phyloP scores from a whole-genome alignment of 2,888 invertebrate species.

The Pegoplata infirma region DNA sequence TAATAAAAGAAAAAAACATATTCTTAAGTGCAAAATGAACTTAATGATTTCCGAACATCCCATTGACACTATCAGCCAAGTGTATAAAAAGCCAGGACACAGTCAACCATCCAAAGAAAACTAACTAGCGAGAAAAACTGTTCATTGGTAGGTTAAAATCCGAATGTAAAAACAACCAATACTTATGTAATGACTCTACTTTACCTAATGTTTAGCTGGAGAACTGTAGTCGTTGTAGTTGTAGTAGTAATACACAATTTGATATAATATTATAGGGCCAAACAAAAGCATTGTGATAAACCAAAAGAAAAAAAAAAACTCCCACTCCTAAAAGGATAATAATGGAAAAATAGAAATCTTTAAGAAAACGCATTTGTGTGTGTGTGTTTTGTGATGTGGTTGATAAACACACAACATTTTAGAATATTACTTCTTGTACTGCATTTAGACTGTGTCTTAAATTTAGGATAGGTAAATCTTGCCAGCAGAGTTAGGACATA shows the following conservation, averaged over 20 bases:
- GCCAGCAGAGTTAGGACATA: too few species aligned
- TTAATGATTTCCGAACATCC: constrained; percentile 65
- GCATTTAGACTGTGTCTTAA: too few species aligned
- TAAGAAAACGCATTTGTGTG: constrained; percentile 12
- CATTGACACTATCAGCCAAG: constrained; percentile 50
- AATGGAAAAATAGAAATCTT: too few species aligned
- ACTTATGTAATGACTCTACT: constrained; percentile 46
- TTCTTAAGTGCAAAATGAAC: constrained; percentile 64
- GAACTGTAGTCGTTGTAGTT: too few species aligned
- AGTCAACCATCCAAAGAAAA: constrained; percentile 37
- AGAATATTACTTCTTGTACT: neutral
- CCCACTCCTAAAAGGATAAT: constrained; percentile 1
- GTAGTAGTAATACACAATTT: constrained; percentile 40
- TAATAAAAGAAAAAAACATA: constrained; percentile 54
- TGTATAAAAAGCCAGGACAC: constrained; percentile 18
- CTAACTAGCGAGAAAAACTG: constrained; percentile 23
- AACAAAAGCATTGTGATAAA: constrained; percentile 42
- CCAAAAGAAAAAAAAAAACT: constrained; percentile 23
- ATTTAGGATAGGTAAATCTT: too few species aligned
- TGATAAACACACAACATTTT: constrained; percentile 1
- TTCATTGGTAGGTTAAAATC: constrained; percentile 9
- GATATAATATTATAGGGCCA: constrained; percentile 46
- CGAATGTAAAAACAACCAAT: constrained; percentile 31
- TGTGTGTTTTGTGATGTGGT: neutral
- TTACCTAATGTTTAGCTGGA: constrained; percentile 30